Percentiles rank a stretch among this genome's conserved stretches.
Conservation (phyloP, 2,797 vertebrate species). For the Dermochelys coriacea region DNA sequence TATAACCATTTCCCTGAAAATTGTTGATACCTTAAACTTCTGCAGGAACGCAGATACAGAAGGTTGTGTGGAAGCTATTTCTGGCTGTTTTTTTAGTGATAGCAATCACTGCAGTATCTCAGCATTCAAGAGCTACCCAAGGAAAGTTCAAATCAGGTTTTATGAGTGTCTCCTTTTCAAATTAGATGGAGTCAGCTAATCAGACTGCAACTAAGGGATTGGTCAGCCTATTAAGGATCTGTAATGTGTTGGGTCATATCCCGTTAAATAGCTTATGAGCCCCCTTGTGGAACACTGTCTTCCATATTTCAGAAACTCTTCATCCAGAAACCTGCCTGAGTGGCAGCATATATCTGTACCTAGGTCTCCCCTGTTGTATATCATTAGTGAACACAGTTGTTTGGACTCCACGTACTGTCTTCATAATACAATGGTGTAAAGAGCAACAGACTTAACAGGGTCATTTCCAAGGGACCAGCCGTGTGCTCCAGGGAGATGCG, state of each 20-base stretch:
- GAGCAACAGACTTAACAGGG: background rate
- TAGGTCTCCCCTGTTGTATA: background rate
- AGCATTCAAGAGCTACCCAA: no score
- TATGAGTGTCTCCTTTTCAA: background rate
- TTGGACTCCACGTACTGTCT: background rate
- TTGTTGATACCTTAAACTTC: background rate
- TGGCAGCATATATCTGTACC: background rate
- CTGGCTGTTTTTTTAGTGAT: no score
- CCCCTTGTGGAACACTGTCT: accelerated
- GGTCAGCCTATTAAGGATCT: background rate
- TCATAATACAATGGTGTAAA: background rate
- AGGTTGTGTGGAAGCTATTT: no score
- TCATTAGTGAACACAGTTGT: background rate
- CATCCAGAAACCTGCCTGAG: background rate
- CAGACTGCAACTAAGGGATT: background rate
- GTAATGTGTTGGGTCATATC: background rate
- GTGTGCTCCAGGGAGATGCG: background rate
- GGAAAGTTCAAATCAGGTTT: background rate
- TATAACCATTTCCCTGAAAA: background rate
- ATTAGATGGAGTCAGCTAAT: background rate
- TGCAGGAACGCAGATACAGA: no score
- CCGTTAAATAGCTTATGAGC: background rate
- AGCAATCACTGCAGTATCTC: no score
- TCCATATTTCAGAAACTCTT: background rate
- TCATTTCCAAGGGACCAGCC: background rate